Evolutionary conservation across 2,888 invertebrate species (phyloP).

Genomic region (Agapetus fuscipes): DNA sequence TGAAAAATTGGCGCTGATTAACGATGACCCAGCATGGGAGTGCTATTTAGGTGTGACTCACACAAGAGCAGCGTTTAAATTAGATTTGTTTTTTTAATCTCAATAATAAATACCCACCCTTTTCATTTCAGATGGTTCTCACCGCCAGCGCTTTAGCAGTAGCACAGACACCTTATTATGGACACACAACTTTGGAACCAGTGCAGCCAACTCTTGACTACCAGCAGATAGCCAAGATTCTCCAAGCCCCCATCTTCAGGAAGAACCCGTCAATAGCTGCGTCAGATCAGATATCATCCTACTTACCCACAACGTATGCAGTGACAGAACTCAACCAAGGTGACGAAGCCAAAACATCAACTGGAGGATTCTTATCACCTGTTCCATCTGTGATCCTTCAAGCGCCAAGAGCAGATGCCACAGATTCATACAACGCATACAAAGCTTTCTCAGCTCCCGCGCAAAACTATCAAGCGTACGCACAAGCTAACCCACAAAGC

Average conservation of each 20-base stretch:
- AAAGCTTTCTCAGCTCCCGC: slow-evolving; percentile 2
- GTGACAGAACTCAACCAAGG: slow-evolving; percentile 8
- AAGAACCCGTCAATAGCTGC: slow-evolving; percentile 6
- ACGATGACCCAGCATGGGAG: too few relatives aligned
- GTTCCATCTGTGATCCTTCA: slow-evolving; percentile 13
- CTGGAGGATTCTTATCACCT: neutral
- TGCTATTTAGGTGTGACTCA: too few relatives aligned
- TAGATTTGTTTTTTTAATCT: too few relatives aligned
- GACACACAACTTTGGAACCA: neutral
- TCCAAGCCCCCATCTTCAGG: slow-evolving; percentile 18
- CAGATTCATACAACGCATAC: slow-evolving; percentile 6
- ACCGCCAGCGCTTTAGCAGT: slow-evolving; percentile 6
- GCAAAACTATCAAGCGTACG: slow-evolving; percentile 1
- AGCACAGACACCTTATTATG: slow-evolving; percentile 8
- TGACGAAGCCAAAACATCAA: slow-evolving; percentile 8
- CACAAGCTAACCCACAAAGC: too few relatives aligned
- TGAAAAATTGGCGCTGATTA: too few relatives aligned
- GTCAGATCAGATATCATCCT: slow-evolving; percentile 10
- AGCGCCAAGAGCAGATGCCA: slow-evolving; percentile 15
- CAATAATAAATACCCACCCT: neutral
- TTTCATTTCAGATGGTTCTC: slow-evolving; percentile 13
- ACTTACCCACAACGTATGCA: slow-evolving; percentile 10
- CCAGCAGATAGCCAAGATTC: slow-evolving; percentile 12
- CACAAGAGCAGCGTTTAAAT: too few relatives aligned
- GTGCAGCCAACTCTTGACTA: slow-evolving; percentile 4